Evolutionary conservation across 2,888 invertebrate species (phyloP).

Genomic region (Andrena dorsata): DNA sequence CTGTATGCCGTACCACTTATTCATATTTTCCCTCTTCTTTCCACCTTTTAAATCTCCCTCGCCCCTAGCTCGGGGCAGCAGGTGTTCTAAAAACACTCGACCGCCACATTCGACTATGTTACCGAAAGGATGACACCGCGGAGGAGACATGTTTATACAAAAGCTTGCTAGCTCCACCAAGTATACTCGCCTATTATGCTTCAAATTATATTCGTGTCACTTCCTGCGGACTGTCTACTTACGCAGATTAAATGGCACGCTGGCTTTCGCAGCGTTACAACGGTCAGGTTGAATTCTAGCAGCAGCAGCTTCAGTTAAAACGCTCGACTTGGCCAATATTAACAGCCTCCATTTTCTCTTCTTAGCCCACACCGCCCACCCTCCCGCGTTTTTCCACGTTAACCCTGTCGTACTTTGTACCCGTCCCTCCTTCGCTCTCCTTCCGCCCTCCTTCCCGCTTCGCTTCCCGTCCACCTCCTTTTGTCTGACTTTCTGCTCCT

Average conservation of each 20-base stretch:
- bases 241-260: slow-evolving; percentile 44
- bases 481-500: slow-evolving; percentile 25
- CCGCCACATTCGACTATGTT: not conserved
- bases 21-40: not conserved
- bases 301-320: slow-evolving; percentile 36
- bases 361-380: not conserved
- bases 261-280: slow-evolving; percentile 20
- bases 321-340: slow-evolving; percentile 47
- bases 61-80: slow-evolving; percentile 3
- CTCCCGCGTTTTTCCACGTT: not conserved
- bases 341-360: slow-evolving; percentile 38
- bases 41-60: not conserved
- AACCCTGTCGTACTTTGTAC: slow-evolving; percentile 22
- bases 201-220: slow-evolving; percentile 44
- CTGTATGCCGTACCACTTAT: not conserved
- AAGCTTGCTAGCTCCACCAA: not conserved
- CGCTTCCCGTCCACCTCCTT: slow-evolving; percentile 3
- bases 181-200: not conserved
- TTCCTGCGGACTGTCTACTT: slow-evolving; percentile 34
- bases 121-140: slow-evolving; percentile 11
- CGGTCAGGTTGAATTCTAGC: slow-evolving; percentile 36
- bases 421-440: slow-evolving; percentile 37
- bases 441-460: slow-evolving; percentile 1
- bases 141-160: not conserved
- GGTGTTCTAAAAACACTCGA: slow-evolving; percentile 24